Evolutionary conservation across 2,797 vertebrate species (phyloP), one percentile per base, ranked within the genome.

Genomic region (Ctenopoma kingsleyae): DNA sequence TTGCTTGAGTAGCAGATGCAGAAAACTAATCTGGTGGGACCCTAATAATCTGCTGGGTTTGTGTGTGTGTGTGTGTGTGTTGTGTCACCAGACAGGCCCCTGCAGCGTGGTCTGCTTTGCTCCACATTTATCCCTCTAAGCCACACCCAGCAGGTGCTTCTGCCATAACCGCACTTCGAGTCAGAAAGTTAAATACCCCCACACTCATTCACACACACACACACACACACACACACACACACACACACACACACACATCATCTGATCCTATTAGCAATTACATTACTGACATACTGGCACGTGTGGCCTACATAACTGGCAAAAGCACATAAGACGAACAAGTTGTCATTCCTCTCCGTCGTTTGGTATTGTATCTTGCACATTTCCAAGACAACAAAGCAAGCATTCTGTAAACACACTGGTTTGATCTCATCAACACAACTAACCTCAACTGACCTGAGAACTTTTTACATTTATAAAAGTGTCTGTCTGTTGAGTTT

Each of bases 1-100:
- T 68, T 69, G 50, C 69, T 73, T 66, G 68, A 84, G 76, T 56
- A 83, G 71, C 87, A 89, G 89, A 91, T 80, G 88, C 74, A 54
- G 40, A 52, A 78, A 69, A 76, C 71, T 92, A 91, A 93, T 91
- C 91, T 86, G 69, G 71, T 71, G 75, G 73, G 86, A 81, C 79
- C 81, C 78, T 73, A 59, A 44, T 91, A 92, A 92, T 91, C 91
- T 87, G 54, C 67, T 38, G 55, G 51, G 60, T 76, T 64, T 60
- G 1, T 40, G 22, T 63, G 51, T 58, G 55, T 53, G 60, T 63
- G 67, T 56, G 51, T 52, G 47, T 58, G 55, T 56, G 67, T 46
- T 58, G 55, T 56, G 67, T 80, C 83, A 78, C 78, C 76, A 90
- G 83, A 88, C 90, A 76, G 76, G 76, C 80, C 79, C 86, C 81